Conservation (phyloP, 2,888 invertebrate genomes). For the Perdita meconis region DNA sequence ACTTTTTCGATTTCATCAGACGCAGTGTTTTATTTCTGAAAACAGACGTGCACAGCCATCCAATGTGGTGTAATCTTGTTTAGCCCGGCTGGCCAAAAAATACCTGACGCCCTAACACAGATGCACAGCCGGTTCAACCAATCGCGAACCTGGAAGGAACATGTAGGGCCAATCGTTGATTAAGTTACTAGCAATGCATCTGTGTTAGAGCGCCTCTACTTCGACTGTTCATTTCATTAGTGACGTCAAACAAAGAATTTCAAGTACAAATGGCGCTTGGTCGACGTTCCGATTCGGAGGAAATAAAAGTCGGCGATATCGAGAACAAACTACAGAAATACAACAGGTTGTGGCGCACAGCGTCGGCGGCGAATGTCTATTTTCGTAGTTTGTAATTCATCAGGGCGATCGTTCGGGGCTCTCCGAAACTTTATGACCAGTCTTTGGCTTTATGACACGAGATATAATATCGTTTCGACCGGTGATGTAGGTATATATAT, state of each 20-base stretch:
- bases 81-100: too few species aligned
- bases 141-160: too few species aligned
- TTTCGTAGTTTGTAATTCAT: slow-evolving; percentile 35
- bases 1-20: slow-evolving; percentile 5
- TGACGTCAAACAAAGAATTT: too few species aligned
- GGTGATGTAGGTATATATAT: neutral
- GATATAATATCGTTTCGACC: slow-evolving; percentile 33
- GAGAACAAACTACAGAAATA: neutral
- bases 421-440: slow-evolving; percentile 23
- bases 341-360: neutral
- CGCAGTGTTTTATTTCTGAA: neutral
- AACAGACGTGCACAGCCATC: neutral
- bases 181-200: too few species aligned
- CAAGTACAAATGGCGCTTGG: too few species aligned
- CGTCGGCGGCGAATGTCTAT: neutral
- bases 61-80: neutral
- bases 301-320: neutral
- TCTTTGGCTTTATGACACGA: slow-evolving; percentile 34
- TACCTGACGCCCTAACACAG: too few species aligned
- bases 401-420: slow-evolving; percentile 10
- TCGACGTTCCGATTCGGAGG: neutral
- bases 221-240: too few species aligned
- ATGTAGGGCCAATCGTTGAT: too few species aligned
- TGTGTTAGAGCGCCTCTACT: too few species aligned
- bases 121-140: too few species aligned